Percentiles rank a stretch among this genome's conserved stretches.
These are phyloP conservation scores for Bombyx huttoni DNA, from an alignment of 2,888 invertebrate genomes.

Conservation along the genomic window DNA sequence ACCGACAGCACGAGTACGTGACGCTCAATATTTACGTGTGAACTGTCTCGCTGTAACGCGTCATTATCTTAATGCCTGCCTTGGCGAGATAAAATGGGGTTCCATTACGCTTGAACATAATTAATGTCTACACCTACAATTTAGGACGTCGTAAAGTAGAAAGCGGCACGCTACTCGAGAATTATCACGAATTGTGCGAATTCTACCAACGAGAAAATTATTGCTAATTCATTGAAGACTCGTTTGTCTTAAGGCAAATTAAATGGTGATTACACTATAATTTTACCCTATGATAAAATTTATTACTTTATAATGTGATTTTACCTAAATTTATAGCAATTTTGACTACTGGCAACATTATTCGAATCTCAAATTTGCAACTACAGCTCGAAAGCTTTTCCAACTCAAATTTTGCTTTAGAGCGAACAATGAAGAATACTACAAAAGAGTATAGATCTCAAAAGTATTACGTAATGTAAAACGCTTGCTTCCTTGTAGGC, in stretches of 20 bases:
- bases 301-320: slow-evolving; percentile 20
- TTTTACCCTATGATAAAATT: slow-evolving; percentile 11
- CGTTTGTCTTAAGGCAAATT: slow-evolving; percentile 57
- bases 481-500: slow-evolving; percentile 49
- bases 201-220: slow-evolving; percentile 55
- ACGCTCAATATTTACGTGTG: neutral
- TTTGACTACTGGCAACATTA: neutral
- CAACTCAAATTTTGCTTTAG: slow-evolving; percentile 1
- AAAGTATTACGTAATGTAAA: slow-evolving; percentile 46
- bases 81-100: slow-evolving; percentile 45
- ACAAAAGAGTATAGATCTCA: slow-evolving; percentile 53
- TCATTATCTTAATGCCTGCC: slow-evolving; percentile 17
- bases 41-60: neutral
- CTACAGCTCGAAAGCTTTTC: slow-evolving; percentile 1
- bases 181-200: slow-evolving; percentile 64
- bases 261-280: slow-evolving; percentile 41
- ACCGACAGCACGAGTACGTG: slow-evolving; percentile 2
- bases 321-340: slow-evolving; percentile 16
- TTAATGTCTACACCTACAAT: slow-evolving; percentile 63
- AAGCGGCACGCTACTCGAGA: slow-evolving; percentile 58
- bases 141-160: slow-evolving; percentile 61
- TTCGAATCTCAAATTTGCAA: neutral
- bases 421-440: slow-evolving; percentile 37
- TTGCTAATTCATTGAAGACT: slow-evolving; percentile 63
- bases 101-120: slow-evolving; percentile 55